phyloP scores from a whole-genome alignment of 2,888 invertebrate genomes.

The Tupiocoris notatus region DNA sequence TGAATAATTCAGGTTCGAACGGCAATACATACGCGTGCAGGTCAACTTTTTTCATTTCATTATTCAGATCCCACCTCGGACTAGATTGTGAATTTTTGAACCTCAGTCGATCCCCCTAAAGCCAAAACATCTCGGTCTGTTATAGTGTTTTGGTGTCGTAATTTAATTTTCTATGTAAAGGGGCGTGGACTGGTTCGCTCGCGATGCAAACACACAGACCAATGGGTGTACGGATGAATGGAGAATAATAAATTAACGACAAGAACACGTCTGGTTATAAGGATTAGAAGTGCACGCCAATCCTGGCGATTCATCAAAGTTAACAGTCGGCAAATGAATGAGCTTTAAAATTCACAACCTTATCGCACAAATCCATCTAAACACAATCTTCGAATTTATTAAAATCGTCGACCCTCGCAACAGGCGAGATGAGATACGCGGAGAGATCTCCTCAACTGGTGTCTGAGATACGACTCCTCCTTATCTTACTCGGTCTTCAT shows the following conservation, averaged over 20 bases:
- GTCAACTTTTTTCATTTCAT: background rate
- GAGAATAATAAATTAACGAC: background rate
- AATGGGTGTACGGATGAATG: background rate
- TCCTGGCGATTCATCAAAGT: background rate
- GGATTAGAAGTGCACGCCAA: background rate
- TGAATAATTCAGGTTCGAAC: background rate
- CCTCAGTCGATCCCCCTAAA: background rate
- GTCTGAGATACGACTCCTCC: background rate
- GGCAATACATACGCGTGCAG: background rate
- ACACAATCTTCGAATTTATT: background rate
- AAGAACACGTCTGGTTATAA: background rate
- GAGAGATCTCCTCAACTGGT: background rate
- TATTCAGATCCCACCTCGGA: background rate
- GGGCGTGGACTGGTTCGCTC: background rate
- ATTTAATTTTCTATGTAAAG: background rate
- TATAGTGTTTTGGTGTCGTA: background rate
- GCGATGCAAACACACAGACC: background rate
- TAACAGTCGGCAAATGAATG: background rate
- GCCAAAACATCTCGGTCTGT: background rate
- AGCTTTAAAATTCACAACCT: background rate
- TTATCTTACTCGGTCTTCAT: background rate
- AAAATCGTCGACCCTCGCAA: background rate
- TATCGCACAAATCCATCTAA: background rate
- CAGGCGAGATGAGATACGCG: background rate
- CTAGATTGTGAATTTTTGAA: background rate